A percentile compares a stretch with the other conserved stretches of the same genome.
These are phyloP conservation scores for Phalera bucephala DNA, from an alignment of 2,888 invertebrate genomes.

Conservation along the genomic window DNA sequence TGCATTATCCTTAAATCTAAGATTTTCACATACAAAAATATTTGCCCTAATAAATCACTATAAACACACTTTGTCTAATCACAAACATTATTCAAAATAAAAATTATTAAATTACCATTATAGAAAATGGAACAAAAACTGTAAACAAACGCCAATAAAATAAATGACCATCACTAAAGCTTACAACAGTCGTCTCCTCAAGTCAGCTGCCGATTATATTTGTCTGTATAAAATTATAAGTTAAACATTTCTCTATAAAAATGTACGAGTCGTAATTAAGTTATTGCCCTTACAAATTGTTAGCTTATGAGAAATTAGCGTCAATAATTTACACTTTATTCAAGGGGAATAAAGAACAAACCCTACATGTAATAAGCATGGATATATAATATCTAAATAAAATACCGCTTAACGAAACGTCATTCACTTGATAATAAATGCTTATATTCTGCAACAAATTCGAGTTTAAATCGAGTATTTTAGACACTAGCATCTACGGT, in stretches of 20 bases:
- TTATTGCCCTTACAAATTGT: constrained; percentile 23
- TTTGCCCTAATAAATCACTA: constrained; percentile 71
- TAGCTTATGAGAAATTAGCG: constrained; percentile 15
- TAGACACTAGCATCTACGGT: constrained; percentile 61
- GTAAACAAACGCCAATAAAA: constrained; percentile 21
- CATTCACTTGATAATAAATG: constrained; percentile 45
- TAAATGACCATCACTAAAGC: constrained; percentile 30
- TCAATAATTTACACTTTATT: constrained; percentile 20
- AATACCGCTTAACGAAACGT: constrained; percentile 29
- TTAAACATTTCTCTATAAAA: constrained; percentile 20
- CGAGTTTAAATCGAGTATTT: constrained; percentile 45
- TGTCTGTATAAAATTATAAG: not conserved
- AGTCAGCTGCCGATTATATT: constrained; percentile 38
- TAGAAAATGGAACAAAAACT: constrained; percentile 34
- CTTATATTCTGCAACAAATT: constrained; percentile 50
- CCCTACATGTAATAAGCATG: constrained; percentile 29
- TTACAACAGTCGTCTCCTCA: constrained; percentile 24
- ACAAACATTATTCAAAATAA: constrained; percentile 43
- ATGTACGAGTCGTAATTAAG: constrained; percentile 15
- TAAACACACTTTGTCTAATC: constrained; percentile 61
- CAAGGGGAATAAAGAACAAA: constrained; percentile 26
- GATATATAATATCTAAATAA: constrained; percentile 32
- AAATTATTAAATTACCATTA: constrained; percentile 33
- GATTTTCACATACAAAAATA: constrained; percentile 77
- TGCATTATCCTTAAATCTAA: constrained; percentile 65